Conservation (phyloP, 1,140 invertebrate species). For the Archivesica marissinica region DNA sequence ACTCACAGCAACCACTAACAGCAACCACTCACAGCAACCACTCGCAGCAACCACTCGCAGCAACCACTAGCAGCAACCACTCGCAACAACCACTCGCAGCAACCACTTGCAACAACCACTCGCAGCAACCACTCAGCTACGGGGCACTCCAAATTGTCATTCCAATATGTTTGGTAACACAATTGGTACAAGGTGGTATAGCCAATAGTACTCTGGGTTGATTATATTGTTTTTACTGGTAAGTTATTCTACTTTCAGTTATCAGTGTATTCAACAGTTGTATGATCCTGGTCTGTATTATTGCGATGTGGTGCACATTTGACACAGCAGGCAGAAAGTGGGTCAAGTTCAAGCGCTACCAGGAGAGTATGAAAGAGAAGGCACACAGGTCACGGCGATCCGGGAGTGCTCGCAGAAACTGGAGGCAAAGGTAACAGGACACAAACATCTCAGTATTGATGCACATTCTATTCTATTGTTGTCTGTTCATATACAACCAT, state of each 20-base stretch:
- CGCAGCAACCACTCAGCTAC: too few relatives aligned
- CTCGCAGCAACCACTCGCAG: too few relatives aligned
- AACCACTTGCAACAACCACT: too few relatives aligned
- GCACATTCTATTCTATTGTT: not conserved
- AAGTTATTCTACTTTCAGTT: slow-evolving; percentile 86
- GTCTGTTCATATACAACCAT: not conserved
- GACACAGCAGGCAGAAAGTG: slow-evolving; percentile 95
- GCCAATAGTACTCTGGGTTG: too few relatives aligned
- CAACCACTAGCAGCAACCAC: too few relatives aligned
- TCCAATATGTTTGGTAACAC: too few relatives aligned
- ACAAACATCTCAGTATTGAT: not conserved
- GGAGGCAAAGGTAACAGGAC: slow-evolving; percentile 91
- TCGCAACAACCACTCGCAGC: too few relatives aligned
- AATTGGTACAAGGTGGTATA: too few relatives aligned
- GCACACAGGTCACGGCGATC: slow-evolving; percentile 91
- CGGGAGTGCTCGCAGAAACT: slow-evolving; percentile 92
- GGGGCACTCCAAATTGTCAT: too few relatives aligned
- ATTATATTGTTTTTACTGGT: too few relatives aligned
- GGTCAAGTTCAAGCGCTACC: slow-evolving; percentile 97
- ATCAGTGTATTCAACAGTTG: slow-evolving; percentile 93
- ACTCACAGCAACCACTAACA: too few relatives aligned
- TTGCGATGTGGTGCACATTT: slow-evolving; percentile 95
- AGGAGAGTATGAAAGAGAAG: slow-evolving; percentile 91
- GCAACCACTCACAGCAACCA: too few relatives aligned
- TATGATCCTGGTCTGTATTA: slow-evolving; percentile 89